Evolutionary conservation across 2,888 invertebrate genomes (phyloP).

Genomic region (Eutolmus rufibarbis): DNA sequence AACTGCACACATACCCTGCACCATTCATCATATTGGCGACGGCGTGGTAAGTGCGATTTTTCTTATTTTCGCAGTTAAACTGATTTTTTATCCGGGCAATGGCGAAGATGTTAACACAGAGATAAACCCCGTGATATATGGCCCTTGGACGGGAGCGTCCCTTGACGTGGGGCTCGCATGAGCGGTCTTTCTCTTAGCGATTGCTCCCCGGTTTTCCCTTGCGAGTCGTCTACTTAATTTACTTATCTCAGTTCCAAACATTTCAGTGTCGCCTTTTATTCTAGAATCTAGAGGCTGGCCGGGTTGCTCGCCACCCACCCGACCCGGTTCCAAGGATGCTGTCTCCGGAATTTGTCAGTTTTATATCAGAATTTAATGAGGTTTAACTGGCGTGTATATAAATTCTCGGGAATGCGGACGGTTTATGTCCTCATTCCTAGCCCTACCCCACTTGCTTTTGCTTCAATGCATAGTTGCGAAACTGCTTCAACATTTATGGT

Average conservation of each 20-base stretch:
- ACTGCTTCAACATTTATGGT: slow-evolving; percentile 21
- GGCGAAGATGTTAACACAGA: not conserved
- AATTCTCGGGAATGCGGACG: not conserved
- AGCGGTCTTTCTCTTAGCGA: slow-evolving; percentile 9
- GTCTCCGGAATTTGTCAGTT: slow-evolving; percentile 13
- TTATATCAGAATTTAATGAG: slow-evolving; percentile 37
- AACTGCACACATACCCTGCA: slow-evolving; percentile 82
- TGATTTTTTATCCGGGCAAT: not conserved
- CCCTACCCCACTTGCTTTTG: not conserved
- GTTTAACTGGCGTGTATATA: slow-evolving; percentile 43
- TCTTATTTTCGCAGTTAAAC: not conserved
- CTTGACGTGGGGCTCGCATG: not conserved
- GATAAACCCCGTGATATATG: not conserved
- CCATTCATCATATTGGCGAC: slow-evolving; percentile 85
- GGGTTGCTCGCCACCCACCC: not conserved
- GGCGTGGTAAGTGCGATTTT: slow-evolving; percentile 76
- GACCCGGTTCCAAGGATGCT: not conserved
- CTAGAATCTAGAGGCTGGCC: not conserved
- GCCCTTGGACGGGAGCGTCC: not conserved
- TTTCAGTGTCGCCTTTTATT: not conserved
- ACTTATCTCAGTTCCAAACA: slow-evolving; percentile 12
- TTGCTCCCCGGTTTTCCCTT: not conserved
- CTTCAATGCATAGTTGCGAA: not conserved
- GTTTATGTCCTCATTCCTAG: not conserved
- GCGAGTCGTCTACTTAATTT: slow-evolving; percentile 30